Base-by-base conservation (phyloP, 2,797 vertebrate genomes). In the Geotrypetes seraphini region DNA sequence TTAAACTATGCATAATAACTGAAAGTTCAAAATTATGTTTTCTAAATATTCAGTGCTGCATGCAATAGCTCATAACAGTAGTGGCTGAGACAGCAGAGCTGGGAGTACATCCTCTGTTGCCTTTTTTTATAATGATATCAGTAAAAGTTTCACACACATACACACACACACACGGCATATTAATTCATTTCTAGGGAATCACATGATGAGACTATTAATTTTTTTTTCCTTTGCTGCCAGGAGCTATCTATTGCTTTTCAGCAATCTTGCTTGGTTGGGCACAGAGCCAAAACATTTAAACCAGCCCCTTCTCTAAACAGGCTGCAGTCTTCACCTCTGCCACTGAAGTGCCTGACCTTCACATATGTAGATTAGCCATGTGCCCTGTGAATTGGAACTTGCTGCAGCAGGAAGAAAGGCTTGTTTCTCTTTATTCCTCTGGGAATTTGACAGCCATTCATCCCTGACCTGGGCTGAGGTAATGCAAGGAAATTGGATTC, bases 321-420 rank as follows among this genome's bases (percentile, higher is more conserved):
- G 67, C 75, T 68, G 50, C 54, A 67, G 78, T 73, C 69, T 72
- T 83, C 76, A 67, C 80, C 77, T 68, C 85, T 67, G 47, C 59
- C 63, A 63, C 68, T 67, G 70, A 64, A 67, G 74, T 67, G 68
- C 71, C 33, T 85, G 86, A 91, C 88, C 89, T 90, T 90, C 84
- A 86, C 84, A 80, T 81, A 87, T 88, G 87, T 67, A 87, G 89
- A 92, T 91, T 80, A 89, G 88, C 88, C 88, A 76, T 61, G 86
- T 82, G 90, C 69, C 62, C 69, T 71, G 65, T 74, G 79, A 76
- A 79, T 73, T 59, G 61, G 69, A 70, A 53, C 58, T 42, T 35
- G 63, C 65, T 52, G 63, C 69, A 71, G 57, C 73, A 28, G 67
- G 60, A 71, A 73, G 62, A 71, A 70, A 67, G 57, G 43, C 35